These are phyloP conservation scores for Tachystola acroxantha DNA, from an alignment of 2,888 invertebrate species.

Conservation along the genomic window DNA sequence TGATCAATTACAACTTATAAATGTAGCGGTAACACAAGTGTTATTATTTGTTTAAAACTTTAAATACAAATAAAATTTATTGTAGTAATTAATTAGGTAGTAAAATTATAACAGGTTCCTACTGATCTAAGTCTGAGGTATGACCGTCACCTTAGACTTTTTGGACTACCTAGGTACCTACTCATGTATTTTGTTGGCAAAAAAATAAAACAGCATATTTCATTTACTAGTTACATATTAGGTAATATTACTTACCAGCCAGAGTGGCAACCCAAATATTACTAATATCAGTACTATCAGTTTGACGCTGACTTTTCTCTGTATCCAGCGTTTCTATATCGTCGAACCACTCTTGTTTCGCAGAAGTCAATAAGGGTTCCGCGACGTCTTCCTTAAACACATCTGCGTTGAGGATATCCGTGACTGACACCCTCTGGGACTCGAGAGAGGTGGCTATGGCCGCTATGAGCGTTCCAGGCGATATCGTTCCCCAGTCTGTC, in stretches of 20 bases:
- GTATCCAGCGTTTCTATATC: conserved; percentile 46
- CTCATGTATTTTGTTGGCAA: no score
- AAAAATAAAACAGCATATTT: no score
- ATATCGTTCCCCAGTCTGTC: conserved; percentile 80
- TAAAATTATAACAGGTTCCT: no score
- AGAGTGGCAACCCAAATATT: conserved; percentile 81
- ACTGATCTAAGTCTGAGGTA: no score
- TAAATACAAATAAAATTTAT: no score
- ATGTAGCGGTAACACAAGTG: no score
- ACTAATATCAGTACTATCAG: conserved; percentile 55
- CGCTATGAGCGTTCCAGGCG: conserved; percentile 78
- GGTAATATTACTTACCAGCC: conserved; percentile 66
- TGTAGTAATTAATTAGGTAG: no score
- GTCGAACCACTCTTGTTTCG: conserved; percentile 56
- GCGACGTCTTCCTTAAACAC: conserved; percentile 57
- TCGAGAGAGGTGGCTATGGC: conserved; percentile 81
- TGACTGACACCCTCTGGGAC: conserved; percentile 71
- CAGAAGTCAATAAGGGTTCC: conserved; percentile 49
- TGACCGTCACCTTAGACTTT: no score
- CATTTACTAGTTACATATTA: no score
- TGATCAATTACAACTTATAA: no score
- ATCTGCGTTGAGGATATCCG: conserved; percentile 62
- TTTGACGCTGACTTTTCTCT: conserved; percentile 21
- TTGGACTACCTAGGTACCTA: no score
- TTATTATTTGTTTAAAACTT: no score